These are phyloP conservation scores for Octomys mimax DNA, from an alignment of 2,797 vertebrate genomes.

Conservation along the genomic window DNA sequence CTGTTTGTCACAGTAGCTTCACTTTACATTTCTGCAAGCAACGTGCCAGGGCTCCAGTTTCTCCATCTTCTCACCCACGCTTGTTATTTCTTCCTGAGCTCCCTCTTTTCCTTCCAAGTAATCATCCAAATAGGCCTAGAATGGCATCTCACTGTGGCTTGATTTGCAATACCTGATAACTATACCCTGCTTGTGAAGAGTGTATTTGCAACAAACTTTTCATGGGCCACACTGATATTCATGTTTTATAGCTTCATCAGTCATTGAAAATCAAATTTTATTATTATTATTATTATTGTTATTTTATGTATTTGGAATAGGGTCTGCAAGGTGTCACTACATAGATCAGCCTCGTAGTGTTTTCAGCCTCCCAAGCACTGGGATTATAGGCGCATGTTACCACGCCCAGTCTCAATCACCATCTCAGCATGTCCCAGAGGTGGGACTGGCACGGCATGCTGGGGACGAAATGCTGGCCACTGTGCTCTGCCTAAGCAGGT, in stretches of 20 bases:
- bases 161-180: not conserved
- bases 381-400: no score
- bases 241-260: not conserved
- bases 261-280: not conserved
- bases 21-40: not conserved
- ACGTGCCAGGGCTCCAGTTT: not conserved
- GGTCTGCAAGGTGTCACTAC: no score
- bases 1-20: not conserved
- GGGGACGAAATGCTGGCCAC: no score
- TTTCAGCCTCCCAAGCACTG: no score
- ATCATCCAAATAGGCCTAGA: not conserved
- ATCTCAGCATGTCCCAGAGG: no score
- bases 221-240: not conserved
- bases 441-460: no score
- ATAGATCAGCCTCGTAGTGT: no score
- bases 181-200: not conserved
- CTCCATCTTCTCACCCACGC: not conserved
- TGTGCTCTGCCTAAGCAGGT: no score
- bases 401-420: no score
- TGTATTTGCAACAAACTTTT: conserved; percentile 1
- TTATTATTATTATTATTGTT: no score
- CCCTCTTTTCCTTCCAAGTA: not conserved
- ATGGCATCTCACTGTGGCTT: not conserved
- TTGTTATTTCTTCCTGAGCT: not conserved
- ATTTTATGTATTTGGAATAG: no score